Conservation (phyloP, 2,888 invertebrate genomes). For the Osedax frankpressi region DNA sequence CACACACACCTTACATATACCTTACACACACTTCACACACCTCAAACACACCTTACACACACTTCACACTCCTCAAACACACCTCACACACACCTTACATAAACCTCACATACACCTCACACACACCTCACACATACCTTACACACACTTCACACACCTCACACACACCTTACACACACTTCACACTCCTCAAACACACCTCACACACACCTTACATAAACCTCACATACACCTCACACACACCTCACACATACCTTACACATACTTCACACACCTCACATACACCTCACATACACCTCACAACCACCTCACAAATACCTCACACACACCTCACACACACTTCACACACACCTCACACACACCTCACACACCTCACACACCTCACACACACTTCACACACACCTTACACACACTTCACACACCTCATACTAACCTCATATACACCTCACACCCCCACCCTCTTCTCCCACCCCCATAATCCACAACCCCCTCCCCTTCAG, state of each 20-base stretch:
- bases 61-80: not conserved
- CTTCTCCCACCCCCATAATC: not conserved
- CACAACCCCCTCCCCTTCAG: conserved; percentile 25
- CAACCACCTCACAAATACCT: not conserved
- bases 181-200: not conserved
- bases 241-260: not conserved
- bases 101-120: not conserved
- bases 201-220: not conserved
- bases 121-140: not conserved
- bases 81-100: not conserved
- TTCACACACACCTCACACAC: not conserved
- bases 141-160: not conserved
- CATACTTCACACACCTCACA: not conserved
- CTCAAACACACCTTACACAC: not conserved
- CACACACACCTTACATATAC: not conserved
- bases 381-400: not conserved
- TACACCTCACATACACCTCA: not conserved
- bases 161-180: not conserved
- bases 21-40: not conserved
- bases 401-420: not conserved
- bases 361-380: not conserved
- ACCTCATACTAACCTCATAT: not conserved
- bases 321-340: not conserved
- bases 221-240: not conserved
- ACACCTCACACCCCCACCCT: not conserved